These are phyloP conservation scores for Melanotaenia duboulayi DNA, from an alignment of 2,113 vertebrate genomes.

Conservation along the genomic window DNA sequence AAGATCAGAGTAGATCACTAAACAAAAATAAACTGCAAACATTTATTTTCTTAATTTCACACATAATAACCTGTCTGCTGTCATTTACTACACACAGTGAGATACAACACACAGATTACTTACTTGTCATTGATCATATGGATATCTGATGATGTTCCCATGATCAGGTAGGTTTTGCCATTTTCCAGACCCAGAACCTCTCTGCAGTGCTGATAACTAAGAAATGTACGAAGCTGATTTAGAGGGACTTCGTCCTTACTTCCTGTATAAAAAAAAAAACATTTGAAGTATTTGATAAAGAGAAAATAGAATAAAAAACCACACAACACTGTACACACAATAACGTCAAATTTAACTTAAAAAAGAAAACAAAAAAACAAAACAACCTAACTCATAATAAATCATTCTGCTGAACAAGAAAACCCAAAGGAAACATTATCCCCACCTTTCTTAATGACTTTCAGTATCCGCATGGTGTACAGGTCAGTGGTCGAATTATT, in stretches of 20 bases:
- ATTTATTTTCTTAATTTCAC: too few species aligned
- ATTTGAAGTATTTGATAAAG: neutral
- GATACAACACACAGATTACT: slow-evolving; percentile 11
- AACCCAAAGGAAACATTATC: neutral
- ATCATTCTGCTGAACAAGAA: neutral
- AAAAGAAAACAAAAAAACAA: too few species aligned
- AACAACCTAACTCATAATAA: too few species aligned
- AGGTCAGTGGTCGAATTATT: slow-evolving; percentile 36
- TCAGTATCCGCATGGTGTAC: slow-evolving; percentile 53
- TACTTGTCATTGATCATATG: slow-evolving; percentile 4
- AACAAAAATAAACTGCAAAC: too few species aligned
- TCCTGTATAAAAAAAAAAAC: slow-evolving; percentile 49
- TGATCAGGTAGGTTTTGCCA: slow-evolving; percentile 73
- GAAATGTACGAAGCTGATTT: slow-evolving; percentile 52
- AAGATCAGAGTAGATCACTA: too few species aligned
- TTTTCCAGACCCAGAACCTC: slow-evolving; percentile 34
- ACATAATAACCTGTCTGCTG: too few species aligned
- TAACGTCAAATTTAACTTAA: too few species aligned
- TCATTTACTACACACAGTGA: neutral
- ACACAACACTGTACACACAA: neutral
- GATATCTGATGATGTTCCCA: slow-evolving; percentile 69
- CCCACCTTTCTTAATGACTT: slow-evolving; percentile 73
- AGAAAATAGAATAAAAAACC: neutral
- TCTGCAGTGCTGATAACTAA: slow-evolving; percentile 71
- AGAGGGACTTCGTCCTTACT: slow-evolving; percentile 31